Conservation (phyloP, 1,140 invertebrate species). For the Leptestheria dahalacensis region DNA sequence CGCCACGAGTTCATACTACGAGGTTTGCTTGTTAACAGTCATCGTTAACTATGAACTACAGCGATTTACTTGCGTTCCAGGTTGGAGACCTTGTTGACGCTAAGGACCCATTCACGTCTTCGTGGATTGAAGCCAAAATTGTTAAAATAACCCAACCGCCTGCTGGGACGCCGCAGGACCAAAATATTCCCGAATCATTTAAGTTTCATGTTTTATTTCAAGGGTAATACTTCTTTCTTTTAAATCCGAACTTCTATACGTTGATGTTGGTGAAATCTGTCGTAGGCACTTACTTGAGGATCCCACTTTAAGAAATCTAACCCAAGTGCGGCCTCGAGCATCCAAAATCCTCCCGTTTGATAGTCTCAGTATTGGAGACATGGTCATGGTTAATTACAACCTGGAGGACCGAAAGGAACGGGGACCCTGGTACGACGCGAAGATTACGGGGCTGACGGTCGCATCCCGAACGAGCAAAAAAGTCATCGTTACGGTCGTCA, state of each 20-base stretch:
- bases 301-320: constrained; percentile 29
- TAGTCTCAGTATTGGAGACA: constrained; percentile 42
- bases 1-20: constrained; percentile 39
- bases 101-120: constrained; percentile 32
- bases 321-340: constrained; percentile 50
- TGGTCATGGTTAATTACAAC: constrained; percentile 61
- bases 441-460: constrained; percentile 29
- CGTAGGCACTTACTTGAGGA: constrained; percentile 33
- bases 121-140: constrained; percentile 35
- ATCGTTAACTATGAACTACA: too few relatives aligned
- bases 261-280: constrained; percentile 26
- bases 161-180: background rate
- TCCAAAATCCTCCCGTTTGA: constrained; percentile 35
- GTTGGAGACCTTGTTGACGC: constrained; percentile 57
- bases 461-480: constrained; percentile 19
- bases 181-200: constrained; percentile 26
- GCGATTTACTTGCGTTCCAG: constrained; percentile 22
- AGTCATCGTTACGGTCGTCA: constrained; percentile 27
- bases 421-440: constrained; percentile 58
- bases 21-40: constrained; percentile 16
- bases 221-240: constrained; percentile 23
- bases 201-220: constrained; percentile 29
- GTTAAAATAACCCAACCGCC: constrained; percentile 23
- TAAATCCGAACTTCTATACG: background rate
- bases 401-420: constrained; percentile 46